Percentiles rank a stretch among this genome's conserved stretches.
These are phyloP conservation scores for Crocallis elinguaria DNA, from an alignment of 2,888 invertebrate species.

Conservation along the genomic window DNA sequence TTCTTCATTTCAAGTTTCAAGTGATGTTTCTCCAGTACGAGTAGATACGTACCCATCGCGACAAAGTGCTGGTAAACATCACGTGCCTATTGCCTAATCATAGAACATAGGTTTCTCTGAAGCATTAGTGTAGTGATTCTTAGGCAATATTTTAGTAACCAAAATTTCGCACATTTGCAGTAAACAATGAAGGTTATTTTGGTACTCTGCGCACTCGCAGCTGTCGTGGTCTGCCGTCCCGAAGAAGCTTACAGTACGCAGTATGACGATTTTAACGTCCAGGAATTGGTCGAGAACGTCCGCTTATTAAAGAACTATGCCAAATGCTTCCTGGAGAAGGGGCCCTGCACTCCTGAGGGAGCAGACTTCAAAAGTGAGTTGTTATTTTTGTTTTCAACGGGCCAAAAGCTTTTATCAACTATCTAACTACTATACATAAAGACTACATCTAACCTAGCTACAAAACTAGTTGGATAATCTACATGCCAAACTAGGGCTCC, in stretches of 20 bases:
- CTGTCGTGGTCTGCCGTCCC: conserved; percentile 65
- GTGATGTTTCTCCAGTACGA: too few species aligned
- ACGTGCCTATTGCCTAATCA: too few species aligned
- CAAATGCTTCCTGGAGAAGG: conserved; percentile 87
- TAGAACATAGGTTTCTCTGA: too few species aligned
- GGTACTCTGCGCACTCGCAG: conserved; percentile 51
- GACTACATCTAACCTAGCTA: too few species aligned
- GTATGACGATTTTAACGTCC: conserved; percentile 88
- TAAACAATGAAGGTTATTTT: conserved; percentile 55
- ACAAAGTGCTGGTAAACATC: too few species aligned
- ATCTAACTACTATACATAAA: too few species aligned
- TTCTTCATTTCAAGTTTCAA: too few species aligned
- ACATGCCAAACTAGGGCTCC: too few species aligned
- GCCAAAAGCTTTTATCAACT: too few species aligned
- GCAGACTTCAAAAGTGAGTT: conserved; percentile 88
- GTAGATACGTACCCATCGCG: too few species aligned
- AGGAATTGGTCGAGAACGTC: conserved; percentile 86
- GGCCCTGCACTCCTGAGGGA: conserved; percentile 89
- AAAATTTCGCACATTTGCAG: conserved; percentile 15
- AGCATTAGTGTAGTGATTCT: too few species aligned
- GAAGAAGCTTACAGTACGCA: conserved; percentile 84
- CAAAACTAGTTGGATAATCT: too few species aligned
- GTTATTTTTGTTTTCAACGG: not conserved
- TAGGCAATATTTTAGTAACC: not conserved
- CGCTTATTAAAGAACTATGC: conserved; percentile 88